Evolutionary conservation across 2,888 invertebrate genomes (phyloP), one percentile per base, ranked within the genome.

Genomic region (Pammene aurita): DNA sequence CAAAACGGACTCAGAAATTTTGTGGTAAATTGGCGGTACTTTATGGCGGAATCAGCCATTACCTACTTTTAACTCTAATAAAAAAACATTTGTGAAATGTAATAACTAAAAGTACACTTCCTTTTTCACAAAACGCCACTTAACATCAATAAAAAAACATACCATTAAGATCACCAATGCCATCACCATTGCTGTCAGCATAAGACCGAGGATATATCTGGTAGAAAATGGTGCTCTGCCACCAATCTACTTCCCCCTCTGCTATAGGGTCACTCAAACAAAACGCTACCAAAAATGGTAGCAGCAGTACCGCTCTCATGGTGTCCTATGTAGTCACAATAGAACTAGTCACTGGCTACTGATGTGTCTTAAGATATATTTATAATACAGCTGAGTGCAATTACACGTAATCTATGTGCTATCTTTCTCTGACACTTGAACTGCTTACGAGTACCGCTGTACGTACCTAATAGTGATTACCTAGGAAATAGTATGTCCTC

Each of bases 131-230:
- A 26, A 26, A 1, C 26, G 4, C 26, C 26, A 26, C 26, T 26
- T 26, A 26, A 26, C 26, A 26, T 26, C 26, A 26, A 26, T 26
- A 26, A 26, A 26, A n/a, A 5, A 50, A 52, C 62, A 41, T 82
- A 93, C 94, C 94, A 73, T 89, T 92, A 0, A 94, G 77, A 77
- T 94, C 94, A 0, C 94, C 94, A 13, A 96, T 88, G 0, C 97
- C 97, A 84, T 97, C 96, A 0, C 94, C 95, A 81, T 96, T 84
- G 68, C 95, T 94, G 80, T 98, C 98, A 79, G 93, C 94, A 85
- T 96, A 97, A 0, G 97, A 96, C 72, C 96, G 93, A 0, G 96
- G 95, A 81, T 96, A 96, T 62, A 97, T 95, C 84, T 97, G 96
- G 84, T 97, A 97, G 74, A 96, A 93, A 50, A 95, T 94, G 5